Conservation (phyloP, 1,140 invertebrate species). For the Wasmannia auropunctata region DNA sequence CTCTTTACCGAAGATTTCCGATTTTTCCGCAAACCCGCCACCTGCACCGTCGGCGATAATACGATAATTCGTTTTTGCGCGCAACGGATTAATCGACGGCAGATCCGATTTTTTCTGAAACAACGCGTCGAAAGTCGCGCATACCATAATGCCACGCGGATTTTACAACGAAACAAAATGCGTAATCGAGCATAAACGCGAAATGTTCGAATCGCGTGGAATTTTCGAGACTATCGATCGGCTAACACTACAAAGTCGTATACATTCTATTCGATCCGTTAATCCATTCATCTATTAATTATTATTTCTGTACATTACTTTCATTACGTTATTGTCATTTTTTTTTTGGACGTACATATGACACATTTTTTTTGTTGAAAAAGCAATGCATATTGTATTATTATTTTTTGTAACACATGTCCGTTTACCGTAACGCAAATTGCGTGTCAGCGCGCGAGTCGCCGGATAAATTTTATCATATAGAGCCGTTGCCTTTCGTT, state of each 20-base stretch:
- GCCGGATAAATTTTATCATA: conserved; percentile 44
- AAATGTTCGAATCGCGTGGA: neutral
- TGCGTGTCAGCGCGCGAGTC: neutral
- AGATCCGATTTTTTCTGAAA: conserved; percentile 71
- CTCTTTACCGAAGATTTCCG: conserved; percentile 3
- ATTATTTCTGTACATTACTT: neutral
- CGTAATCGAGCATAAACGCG: conserved; percentile 55
- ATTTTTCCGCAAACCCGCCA: neutral
- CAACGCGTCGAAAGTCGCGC: conserved; percentile 67
- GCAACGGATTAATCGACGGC: conserved; percentile 62
- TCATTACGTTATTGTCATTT: neutral
- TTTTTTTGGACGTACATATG: neutral
- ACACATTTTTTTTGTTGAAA: neutral
- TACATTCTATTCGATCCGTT: neutral
- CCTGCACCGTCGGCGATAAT: conserved; percentile 43
- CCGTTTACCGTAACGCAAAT: neutral
- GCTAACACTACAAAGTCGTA: neutral
- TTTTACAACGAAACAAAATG: conserved; percentile 58
- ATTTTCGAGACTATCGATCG: neutral
- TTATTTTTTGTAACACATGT: neutral
- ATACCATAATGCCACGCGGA: conserved; percentile 39
- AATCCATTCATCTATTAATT: conserved; percentile 2
- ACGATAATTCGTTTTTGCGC: conserved; percentile 68
- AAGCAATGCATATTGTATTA: neutral
- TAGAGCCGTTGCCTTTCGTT: conserved; percentile 33